phyloP scores from a whole-genome alignment of 1,140 invertebrate genomes.

The Meloidogyne floridensis region DNA sequence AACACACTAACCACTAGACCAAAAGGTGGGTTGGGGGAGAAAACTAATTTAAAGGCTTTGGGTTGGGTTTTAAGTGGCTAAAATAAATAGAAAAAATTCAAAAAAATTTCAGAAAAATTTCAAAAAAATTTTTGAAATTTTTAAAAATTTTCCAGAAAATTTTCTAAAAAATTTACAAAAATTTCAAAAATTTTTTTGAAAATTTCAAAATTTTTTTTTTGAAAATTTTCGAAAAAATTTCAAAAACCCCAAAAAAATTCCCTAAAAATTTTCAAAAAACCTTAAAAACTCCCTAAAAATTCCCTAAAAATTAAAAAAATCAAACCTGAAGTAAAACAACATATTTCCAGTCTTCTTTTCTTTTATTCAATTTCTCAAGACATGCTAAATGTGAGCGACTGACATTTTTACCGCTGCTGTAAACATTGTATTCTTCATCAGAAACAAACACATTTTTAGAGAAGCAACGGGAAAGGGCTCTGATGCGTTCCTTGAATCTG shows the following conservation, averaged over 20 bases:
- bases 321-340: slow-evolving; percentile 22
- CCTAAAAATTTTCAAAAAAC: too few relatives aligned
- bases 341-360: slow-evolving; percentile 24
- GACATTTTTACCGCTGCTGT: slow-evolving; percentile 40
- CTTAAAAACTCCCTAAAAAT: not conserved
- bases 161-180: too few relatives aligned
- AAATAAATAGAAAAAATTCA: too few relatives aligned
- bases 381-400: slow-evolving; percentile 37
- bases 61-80: too few relatives aligned
- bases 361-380: slow-evolving; percentile 26
- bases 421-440: slow-evolving; percentile 28
- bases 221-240: not conserved
- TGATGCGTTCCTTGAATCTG: slow-evolving; percentile 38
- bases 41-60: not conserved
- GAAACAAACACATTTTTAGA: slow-evolving; percentile 38
- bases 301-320: not conserved
- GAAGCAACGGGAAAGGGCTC: slow-evolving; percentile 37
- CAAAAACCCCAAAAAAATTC: not conserved
- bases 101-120: not conserved
- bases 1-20: not conserved
- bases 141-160: too few relatives aligned
- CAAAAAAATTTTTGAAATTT: not conserved
- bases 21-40: not conserved
- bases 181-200: not conserved
- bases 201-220: not conserved